Percentiles rank a stretch among this genome's conserved stretches.
Evolutionary conservation across 2,888 invertebrate species (phyloP).

Genomic region (Sinelater perroti): DNA sequence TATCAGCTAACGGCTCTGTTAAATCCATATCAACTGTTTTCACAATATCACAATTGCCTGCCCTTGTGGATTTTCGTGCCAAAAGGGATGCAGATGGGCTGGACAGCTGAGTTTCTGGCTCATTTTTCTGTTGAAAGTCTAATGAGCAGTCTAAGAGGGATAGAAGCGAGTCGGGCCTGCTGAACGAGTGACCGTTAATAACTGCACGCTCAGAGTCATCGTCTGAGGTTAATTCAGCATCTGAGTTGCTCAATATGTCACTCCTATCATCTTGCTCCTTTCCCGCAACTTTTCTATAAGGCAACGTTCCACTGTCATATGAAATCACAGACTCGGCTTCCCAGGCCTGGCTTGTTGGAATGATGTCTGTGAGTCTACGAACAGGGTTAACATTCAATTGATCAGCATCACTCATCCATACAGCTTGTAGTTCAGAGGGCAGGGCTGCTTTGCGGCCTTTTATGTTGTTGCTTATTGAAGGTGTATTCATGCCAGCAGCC

Average conservation of each 20-base stretch:
- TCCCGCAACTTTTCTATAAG: not conserved
- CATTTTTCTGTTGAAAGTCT: no score
- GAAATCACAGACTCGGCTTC: conserved; percentile 34
- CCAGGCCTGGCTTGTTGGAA: conserved; percentile 34
- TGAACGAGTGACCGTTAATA: conserved; percentile 30
- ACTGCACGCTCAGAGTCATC: conserved; percentile 39
- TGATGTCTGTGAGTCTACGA: conserved; percentile 12
- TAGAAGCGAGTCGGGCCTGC: not conserved
- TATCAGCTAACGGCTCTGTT: conserved; percentile 2
- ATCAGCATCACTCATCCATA: not conserved
- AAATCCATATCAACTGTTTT: conserved; percentile 18
- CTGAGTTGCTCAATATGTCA: conserved; percentile 6
- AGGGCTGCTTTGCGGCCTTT: conserved; percentile 17
- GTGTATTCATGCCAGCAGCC: not conserved
- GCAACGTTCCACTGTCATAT: conserved; percentile 8
- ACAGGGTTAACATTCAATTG: not conserved
- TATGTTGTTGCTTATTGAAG: not conserved
- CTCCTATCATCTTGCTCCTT: not conserved
- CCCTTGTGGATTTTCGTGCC: conserved; percentile 1
- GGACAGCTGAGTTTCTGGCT: not conserved
- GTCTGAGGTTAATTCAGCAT: conserved; percentile 38
- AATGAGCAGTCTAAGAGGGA: not conserved
- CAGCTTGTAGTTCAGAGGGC: conserved; percentile 22
- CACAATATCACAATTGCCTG: not conserved
- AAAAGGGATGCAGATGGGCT: conserved; percentile 17